These are phyloP conservation scores for Diaprepes abbreviatus DNA, from an alignment of 2,888 invertebrate species.

Conservation along the genomic window DNA sequence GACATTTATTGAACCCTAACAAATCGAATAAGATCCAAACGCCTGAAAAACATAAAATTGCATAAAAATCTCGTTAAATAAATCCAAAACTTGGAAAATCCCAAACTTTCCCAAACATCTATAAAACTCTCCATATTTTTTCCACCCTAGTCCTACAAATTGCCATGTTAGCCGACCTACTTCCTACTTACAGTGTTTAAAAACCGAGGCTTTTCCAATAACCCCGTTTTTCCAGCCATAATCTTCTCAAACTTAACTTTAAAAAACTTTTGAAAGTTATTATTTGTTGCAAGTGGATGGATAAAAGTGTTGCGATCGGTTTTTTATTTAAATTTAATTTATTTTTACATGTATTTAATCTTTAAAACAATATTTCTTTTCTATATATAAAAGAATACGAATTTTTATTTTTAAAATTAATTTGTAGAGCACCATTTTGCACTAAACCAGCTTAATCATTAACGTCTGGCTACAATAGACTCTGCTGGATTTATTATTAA, in stretches of 20 bases:
- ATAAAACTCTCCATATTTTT: conserved; percentile 32
- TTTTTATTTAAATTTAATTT: too few species aligned
- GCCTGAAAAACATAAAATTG: conserved; percentile 18
- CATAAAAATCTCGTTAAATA: conserved; percentile 36
- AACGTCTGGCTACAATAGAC: too few species aligned
- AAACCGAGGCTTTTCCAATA: background rate
- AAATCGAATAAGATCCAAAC: too few species aligned
- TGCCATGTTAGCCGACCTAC: conserved; percentile 29
- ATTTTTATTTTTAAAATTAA: too few species aligned
- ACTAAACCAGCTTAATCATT: too few species aligned
- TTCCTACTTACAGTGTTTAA: background rate
- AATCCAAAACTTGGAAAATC: conserved; percentile 28
- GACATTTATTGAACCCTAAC: too few species aligned
- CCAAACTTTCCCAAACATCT: conserved; percentile 32
- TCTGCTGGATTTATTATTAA: too few species aligned
- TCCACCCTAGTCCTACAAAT: conserved; percentile 14
- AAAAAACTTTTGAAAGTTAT: background rate
- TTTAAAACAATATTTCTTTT: too few species aligned
- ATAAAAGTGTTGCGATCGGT: background rate
- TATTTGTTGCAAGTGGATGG: background rate
- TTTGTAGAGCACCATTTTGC: too few species aligned
- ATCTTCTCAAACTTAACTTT: background rate
- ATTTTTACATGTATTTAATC: too few species aligned
- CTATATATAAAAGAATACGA: too few species aligned
- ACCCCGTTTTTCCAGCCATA: background rate